Percentiles rank a stretch among this genome's conserved stretches.
Evolutionary conservation across 2,797 vertebrate species (phyloP).

Genomic region (Oreochromis mossambicus): DNA sequence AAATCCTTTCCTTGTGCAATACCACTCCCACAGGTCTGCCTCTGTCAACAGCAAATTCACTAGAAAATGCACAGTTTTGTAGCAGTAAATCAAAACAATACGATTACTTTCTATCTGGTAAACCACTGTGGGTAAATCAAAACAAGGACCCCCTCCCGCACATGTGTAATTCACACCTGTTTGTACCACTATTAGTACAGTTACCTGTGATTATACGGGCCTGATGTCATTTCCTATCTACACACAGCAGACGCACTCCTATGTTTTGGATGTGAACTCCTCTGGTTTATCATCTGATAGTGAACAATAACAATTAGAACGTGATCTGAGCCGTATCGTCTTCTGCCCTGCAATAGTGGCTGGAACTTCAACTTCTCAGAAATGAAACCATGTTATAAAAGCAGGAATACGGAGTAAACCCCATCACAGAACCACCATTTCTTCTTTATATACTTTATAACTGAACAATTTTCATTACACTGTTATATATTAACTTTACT

Average conservation of each 20-base stretch:
- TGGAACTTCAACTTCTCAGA: background rate
- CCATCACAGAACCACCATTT: background rate
- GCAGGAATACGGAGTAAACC: background rate
- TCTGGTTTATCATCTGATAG: background rate
- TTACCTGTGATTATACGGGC: background rate
- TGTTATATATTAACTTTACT: background rate
- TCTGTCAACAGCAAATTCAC: constrained; percentile 24
- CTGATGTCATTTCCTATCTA: background rate
- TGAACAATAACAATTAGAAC: background rate
- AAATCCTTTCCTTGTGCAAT: constrained; percentile 59
- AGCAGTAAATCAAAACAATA: background rate
- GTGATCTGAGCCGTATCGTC: background rate
- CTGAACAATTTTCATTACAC: background rate
- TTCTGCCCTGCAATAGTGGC: background rate
- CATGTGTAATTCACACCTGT: constrained; percentile 28
- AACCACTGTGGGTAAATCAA: background rate
- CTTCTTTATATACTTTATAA: background rate
- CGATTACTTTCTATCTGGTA: background rate
- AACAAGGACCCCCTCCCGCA: background rate
- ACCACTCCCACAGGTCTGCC: constrained; percentile 57
- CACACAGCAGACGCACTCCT: background rate
- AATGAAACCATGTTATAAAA: background rate
- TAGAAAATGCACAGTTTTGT: background rate
- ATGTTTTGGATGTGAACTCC: background rate
- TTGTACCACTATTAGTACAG: background rate